Percentiles rank a stretch among this genome's conserved stretches.
These are phyloP conservation scores for Dendrocopos noguchii DNA, from an alignment of 2,113 vertebrate species.

Conservation along the genomic window DNA sequence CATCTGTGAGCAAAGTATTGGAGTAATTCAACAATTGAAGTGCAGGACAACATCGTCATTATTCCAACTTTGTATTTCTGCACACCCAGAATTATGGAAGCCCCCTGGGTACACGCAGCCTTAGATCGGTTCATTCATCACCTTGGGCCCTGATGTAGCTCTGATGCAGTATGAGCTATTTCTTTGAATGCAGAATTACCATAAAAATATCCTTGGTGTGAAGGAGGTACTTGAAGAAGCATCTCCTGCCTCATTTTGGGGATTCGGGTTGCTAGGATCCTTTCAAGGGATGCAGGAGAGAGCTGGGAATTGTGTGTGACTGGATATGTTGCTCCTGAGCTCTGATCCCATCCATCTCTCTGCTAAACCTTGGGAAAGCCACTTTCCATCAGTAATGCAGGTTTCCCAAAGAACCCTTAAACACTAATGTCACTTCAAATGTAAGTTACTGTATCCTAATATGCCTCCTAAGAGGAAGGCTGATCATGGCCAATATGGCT, in stretches of 20 bases:
- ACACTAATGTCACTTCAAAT: background rate
- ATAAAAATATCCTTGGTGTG: slow-evolving; percentile 52
- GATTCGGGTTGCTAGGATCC: background rate
- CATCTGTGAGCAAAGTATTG: slow-evolving; percentile 60
- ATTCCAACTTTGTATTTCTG: slow-evolving; percentile 1
- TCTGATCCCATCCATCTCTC: background rate
- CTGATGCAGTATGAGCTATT: background rate
- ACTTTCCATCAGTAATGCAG: background rate
- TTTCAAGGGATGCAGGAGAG: background rate
- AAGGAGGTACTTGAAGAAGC: slow-evolving; percentile 35
- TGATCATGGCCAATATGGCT: background rate
- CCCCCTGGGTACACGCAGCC: slow-evolving; percentile 34
- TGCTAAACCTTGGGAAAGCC: background rate
- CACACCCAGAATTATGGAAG: slow-evolving; percentile 25
- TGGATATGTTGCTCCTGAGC: background rate
- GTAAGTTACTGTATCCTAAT: background rate
- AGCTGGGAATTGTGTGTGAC: background rate
- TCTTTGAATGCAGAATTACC: slow-evolving; percentile 37
- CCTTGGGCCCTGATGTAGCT: slow-evolving; percentile 19
- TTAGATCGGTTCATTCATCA: slow-evolving; percentile 41
- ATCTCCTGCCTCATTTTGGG: background rate
- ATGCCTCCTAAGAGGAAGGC: background rate
- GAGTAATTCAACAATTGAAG: slow-evolving; percentile 51
- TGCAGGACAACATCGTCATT: slow-evolving; percentile 39
- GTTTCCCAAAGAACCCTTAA: background rate